phyloP scores from a whole-genome alignment of 2,888 invertebrate species.

The Eudasyphora cyanicolor region DNA sequence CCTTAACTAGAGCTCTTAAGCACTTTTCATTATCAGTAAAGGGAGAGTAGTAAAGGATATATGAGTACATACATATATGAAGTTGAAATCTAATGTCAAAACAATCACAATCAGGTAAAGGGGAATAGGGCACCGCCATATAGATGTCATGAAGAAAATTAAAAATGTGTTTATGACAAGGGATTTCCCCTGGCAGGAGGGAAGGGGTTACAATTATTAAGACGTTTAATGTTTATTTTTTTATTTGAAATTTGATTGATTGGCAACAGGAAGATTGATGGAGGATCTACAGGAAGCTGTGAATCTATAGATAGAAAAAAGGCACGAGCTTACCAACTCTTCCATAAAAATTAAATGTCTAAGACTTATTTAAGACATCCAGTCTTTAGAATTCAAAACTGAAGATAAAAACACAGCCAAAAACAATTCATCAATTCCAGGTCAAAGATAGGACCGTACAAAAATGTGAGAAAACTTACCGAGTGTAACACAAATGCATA shows the following conservation, averaged over 20 bases:
- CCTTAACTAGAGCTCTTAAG: constrained; percentile 55
- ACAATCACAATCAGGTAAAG: not conserved
- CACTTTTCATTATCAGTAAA: constrained; percentile 22
- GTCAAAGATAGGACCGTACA: too few relatives aligned
- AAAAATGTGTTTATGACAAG: constrained; percentile 24
- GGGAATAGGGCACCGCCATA: not conserved
- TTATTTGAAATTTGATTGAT: not conserved
- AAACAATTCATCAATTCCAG: not conserved
- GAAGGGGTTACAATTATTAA: too few relatives aligned
- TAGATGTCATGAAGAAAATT: constrained; percentile 24
- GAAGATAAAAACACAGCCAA: constrained; percentile 4
- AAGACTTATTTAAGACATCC: not conserved
- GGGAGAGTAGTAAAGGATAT: not conserved
- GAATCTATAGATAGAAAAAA: constrained; percentile 3
- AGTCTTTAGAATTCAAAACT: constrained; percentile 2
- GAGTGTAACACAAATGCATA: too few relatives aligned
- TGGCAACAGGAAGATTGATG: not conserved
- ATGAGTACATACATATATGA: not conserved
- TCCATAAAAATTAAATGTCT: too few relatives aligned
- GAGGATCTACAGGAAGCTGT: not conserved
- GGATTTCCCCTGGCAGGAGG: too few relatives aligned
- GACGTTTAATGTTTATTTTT: not conserved
- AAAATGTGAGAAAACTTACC: too few relatives aligned
- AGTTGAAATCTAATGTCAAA: constrained; percentile 28
- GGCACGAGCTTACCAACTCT: too few relatives aligned